phyloP scores from a whole-genome alignment of 2,113 vertebrate species.

The Erythrolamprus reginae region DNA sequence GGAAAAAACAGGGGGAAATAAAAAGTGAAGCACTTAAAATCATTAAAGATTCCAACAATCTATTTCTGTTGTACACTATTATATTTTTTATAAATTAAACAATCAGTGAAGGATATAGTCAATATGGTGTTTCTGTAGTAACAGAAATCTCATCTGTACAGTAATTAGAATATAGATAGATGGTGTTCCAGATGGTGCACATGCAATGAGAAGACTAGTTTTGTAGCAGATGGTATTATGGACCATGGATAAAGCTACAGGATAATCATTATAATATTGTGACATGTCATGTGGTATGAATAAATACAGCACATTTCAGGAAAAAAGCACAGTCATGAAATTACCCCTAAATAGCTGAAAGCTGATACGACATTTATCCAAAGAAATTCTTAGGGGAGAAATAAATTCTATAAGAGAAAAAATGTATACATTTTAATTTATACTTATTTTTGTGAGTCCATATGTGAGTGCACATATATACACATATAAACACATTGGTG shows the following conservation, averaged over 20 bases:
- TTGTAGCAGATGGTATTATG: conserved; percentile 55
- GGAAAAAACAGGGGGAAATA: neutral
- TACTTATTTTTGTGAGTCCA: conserved; percentile 20
- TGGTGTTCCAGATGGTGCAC: conserved; percentile 47
- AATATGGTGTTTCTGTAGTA: conserved; percentile 56
- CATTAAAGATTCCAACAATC: conserved; percentile 40
- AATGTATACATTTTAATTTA: conserved; percentile 33
- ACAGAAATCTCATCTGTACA: conserved; percentile 59
- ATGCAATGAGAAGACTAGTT: conserved; percentile 45
- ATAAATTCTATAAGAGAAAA: conserved; percentile 35
- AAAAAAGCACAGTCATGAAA: conserved; percentile 38
- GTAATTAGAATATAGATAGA: conserved; percentile 57
- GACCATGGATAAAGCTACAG: conserved; percentile 53
- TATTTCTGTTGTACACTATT: conserved; percentile 33
- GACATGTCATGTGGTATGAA: conserved; percentile 50
- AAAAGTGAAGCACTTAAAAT: conserved; percentile 35
- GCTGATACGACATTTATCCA: conserved; percentile 46
- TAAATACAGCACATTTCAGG: conserved; percentile 49
- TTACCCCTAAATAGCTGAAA: conserved; percentile 43
- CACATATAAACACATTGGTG: neutral
- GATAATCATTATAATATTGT: conserved; percentile 57
- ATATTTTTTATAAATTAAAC: conserved; percentile 44
- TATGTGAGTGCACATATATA: conserved; percentile 14
- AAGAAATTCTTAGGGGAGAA: conserved; percentile 43
- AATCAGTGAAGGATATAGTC: conserved; percentile 52